These are phyloP conservation scores for Stigmatopora nigra DNA, from an alignment of 2,113 vertebrate species.

Conservation along the genomic window DNA sequence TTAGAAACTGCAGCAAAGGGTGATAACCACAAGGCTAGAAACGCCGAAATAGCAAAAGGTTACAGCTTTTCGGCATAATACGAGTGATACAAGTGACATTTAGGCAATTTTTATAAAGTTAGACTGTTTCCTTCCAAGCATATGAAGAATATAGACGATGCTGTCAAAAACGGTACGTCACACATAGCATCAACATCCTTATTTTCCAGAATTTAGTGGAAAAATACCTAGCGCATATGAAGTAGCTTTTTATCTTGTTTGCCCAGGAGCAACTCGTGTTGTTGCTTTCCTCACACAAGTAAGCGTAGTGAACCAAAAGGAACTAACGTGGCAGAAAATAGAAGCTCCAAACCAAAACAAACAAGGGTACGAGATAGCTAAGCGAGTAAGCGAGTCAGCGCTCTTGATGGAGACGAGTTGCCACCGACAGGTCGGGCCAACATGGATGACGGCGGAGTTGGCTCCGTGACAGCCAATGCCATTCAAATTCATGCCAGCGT, in stretches of 20 bases:
- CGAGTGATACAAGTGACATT: neutral
- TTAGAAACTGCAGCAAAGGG: neutral
- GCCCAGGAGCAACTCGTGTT: neutral
- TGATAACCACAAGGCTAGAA: neutral
- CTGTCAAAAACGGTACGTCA: neutral
- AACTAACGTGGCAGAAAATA: neutral
- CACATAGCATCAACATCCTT: neutral
- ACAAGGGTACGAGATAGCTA: neutral
- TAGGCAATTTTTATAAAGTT: neutral
- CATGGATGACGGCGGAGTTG: neutral
- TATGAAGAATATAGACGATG: neutral
- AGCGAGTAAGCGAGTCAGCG: neutral
- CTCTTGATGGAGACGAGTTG: slow-evolving; percentile 1
- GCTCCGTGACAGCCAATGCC: neutral
- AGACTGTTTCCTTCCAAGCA: neutral
- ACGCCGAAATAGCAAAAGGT: neutral
- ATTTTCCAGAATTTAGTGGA: too few species aligned
- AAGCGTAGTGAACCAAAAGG: neutral
- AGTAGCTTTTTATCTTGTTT: neutral
- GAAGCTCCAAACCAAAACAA: neutral
- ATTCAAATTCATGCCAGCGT: slow-evolving; percentile 8
- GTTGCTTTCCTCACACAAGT: slow-evolving; percentile 1
- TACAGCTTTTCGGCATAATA: neutral
- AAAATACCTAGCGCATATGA: neutral
- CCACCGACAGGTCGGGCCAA: neutral